phyloP scores from a whole-genome alignment of 2,888 invertebrate genomes.

The Elysia crispata region DNA sequence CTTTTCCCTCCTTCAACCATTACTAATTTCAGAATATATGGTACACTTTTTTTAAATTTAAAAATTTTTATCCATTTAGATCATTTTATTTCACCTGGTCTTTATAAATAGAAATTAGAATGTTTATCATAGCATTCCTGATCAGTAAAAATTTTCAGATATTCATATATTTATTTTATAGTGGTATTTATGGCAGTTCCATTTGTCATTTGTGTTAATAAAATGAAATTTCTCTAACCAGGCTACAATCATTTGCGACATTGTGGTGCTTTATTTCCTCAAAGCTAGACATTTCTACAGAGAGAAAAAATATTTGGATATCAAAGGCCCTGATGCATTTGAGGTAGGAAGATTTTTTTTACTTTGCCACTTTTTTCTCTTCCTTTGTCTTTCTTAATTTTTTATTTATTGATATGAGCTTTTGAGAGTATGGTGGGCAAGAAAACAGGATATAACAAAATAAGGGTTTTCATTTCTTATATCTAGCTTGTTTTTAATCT shows the following conservation, averaged over 20 bases:
- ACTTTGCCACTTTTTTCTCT: not conserved
- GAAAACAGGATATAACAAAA: too few species aligned
- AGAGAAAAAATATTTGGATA: conserved; percentile 81
- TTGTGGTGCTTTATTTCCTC: conserved; percentile 77
- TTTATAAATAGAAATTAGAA: too few species aligned
- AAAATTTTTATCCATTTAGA: too few species aligned
- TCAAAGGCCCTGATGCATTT: conserved; percentile 79
- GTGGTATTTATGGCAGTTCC: not conserved
- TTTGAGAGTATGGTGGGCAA: too few species aligned
- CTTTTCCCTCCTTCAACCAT: too few species aligned
- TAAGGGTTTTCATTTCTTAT: too few species aligned
- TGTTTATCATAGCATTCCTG: not conserved
- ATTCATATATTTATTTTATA: not conserved
- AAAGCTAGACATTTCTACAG: conserved; percentile 74
- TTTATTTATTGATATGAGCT: too few species aligned
- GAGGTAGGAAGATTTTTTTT: conserved; percentile 27
- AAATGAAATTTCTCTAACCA: conserved; percentile 54
- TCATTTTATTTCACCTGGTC: too few species aligned
- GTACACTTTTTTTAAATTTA: too few species aligned
- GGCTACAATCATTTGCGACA: conserved; percentile 79
- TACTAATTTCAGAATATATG: too few species aligned
- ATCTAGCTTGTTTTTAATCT: too few species aligned
- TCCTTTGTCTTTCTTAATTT: too few species aligned
- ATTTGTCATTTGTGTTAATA: not conserved
- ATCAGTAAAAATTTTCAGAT: not conserved